Base-by-base conservation (phyloP, 2,797 vertebrate genomes). In the Dicrostonyx torquatus region DNA sequence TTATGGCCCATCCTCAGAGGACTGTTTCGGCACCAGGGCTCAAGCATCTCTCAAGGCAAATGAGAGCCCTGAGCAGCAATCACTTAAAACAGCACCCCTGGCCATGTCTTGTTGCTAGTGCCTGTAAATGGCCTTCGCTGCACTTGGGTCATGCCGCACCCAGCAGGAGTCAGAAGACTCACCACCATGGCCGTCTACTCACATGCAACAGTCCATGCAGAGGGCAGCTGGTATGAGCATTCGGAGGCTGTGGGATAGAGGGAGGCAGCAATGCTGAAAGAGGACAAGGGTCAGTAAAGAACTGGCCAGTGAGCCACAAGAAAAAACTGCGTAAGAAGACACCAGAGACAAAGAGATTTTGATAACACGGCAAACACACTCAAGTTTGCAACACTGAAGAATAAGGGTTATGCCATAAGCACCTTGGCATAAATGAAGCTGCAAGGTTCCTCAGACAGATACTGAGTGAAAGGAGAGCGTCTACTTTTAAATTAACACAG, bases 131-230 rank as follows among this genome's bases (percentile, higher is more conserved):
- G 98, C 98, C 98, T 98, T 96, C 96, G 97, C 97, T 98, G 97
- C 98, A 97, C 98, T 98, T 97, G 98, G 98, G 98, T 97, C 98
- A 99, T 99, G 99, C 99, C 98, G 97, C 99, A 98, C 98, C 98
- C 98, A 98, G 98, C 98, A 98, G 98, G 96, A 98, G 98, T 98
- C 98, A 98, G 96, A 98, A 98, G 98, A 98, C 97, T 97, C 98
- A 94, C 98, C 98, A 98, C 98, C 98, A 99, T 98, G 99, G 98
- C 98, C 99, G 98, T 99, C 99, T 99, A 99, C 99, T 99, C 98
- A 98, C 99, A 99, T 99, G 99, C 99, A 99, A 99, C 99, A 99
- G 98, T 98, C 98, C 99, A 99, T 99, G 99, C 99, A 98, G 97
- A 98, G 99, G 98, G 99, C 98, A 99, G 99, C 98, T 98, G 99